Evolutionary conservation across 2,888 invertebrate genomes (phyloP), one percentile per base, ranked within the genome.

Genomic region (Latrodectus elegans): DNA sequence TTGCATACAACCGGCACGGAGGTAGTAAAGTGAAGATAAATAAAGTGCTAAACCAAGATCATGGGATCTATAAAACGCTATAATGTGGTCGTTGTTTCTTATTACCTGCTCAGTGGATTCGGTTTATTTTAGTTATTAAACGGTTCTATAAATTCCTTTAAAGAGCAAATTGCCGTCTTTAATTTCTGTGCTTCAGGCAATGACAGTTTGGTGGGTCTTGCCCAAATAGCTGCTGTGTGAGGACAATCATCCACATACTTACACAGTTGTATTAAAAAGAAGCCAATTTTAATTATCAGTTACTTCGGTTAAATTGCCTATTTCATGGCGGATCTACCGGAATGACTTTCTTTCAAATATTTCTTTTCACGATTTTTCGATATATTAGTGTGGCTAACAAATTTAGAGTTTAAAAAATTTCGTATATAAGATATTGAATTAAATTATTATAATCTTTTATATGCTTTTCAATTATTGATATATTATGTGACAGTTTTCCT

Each of bases 1-100:
- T 15, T n/a, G 14, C 60, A 12, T 60, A 12, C 12, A 11, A 60
- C 12, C 60, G n/a, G 6, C 60, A 26, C 51, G 55, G 70, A 70
- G 78, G 70, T 26, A 70, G 53, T 78, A 78, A 67, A 77, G 77
- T 68, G 68, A 70, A 78, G 55, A 70, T 78, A 71, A 78, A 78
- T 78, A 55, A 78, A 74, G 74, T 26, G 51, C 60, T 60, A 60
- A 60, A 60, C n/a, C 14, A 60, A 60, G 60, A 60, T 60, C 60
- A 60, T 8, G 60, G 60, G n/a, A 60, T 11, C 9, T 60, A 60
- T 15, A 60, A 60, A 60, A 60, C 14, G 8, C 60, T 60, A 6
- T 6, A 38, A 38, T 38, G 38, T 38, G 38, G 38, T 38, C 38
- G 38, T 38, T 38, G 38, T 38, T 38, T 38, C 38, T 6, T 38